Base-by-base conservation (phyloP, 2,797 vertebrate genomes). In the Alca torda region DNA sequence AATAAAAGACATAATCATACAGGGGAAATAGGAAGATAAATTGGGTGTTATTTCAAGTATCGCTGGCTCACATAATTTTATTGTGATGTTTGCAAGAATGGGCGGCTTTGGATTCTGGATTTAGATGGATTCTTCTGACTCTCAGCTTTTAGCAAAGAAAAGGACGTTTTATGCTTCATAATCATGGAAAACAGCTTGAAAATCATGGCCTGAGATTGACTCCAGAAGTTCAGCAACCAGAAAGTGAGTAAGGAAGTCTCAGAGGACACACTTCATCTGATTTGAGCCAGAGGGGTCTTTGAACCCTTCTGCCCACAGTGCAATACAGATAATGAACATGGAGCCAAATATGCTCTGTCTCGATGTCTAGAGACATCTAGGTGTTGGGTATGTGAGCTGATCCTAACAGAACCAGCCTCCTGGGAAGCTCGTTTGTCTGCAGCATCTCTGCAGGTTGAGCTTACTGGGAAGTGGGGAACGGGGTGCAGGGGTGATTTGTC, bases 1-100 rank as follows among this genome's bases (percentile, higher is more conserved):
- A 96, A 95, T 92, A 89, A 97, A 94, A 91, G 96, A 69, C 87
- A 87, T 96, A 95, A 97, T 96, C 95, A 94, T 79, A 91, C 63
- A 78, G 74, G 89, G 89, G 87, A 95, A 97, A 95, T 70, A 84
- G 73, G 92, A 96, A 92, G 96, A 95, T 83, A 93, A 94, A 97
- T 91, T 84, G 87, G 67, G 89, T 88, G 90, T 95, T 96, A 95
- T 95, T 96, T 96, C 84, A 54, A 97, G 94, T 96, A 73, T 93
- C 0, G 82, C 96, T 96, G 93, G 89, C 84, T 94, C 95, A 91
- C 89, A 88, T 93, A 94, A 95, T 94, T 97, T 96, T 89, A 96
- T 96, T 96, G 93, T 94, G 84, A 86, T 92, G 77, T 86, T 88
- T 93, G 95, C 87, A 93, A 96, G 89, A 96, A 95, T 95, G 84